Conservation (phyloP, 2,113 vertebrate genomes). For the Microcebus tavaratra region DNA sequence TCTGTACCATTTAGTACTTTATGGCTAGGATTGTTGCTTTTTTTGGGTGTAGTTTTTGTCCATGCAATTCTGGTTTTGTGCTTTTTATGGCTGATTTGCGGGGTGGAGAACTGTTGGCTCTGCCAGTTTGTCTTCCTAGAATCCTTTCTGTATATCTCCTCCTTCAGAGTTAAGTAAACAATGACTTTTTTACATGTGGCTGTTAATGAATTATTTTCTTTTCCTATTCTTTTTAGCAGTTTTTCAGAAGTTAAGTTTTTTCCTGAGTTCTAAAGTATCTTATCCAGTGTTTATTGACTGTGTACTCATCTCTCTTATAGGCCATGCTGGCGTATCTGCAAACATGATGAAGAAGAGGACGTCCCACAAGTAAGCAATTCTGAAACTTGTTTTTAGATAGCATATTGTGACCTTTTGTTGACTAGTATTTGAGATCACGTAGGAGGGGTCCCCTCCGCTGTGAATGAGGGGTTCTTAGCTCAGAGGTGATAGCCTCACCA, state of each 20-base stretch:
- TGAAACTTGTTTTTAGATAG: neutral
- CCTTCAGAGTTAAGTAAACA: neutral
- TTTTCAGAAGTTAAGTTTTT: slow-evolving; percentile 27
- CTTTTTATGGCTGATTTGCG: neutral
- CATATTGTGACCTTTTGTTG: neutral
- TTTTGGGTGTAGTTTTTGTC: neutral
- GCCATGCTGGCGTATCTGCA: slow-evolving; percentile 96
- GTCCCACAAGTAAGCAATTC: slow-evolving; percentile 94
- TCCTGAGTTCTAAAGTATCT: neutral
- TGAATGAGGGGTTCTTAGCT: neutral
- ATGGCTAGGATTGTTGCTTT: neutral
- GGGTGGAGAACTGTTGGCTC: neutral
- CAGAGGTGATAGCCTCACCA: neutral
- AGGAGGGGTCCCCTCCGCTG: neutral
- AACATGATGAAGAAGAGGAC: slow-evolving; percentile 99
- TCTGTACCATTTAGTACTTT: neutral
- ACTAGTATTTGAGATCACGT: neutral
- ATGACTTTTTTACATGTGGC: neutral
- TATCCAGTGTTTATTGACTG: slow-evolving; percentile 20
- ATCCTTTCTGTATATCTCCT: neutral
- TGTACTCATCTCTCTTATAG: slow-evolving; percentile 81
- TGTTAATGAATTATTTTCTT: neutral
- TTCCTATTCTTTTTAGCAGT: neutral
- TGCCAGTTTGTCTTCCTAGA: neutral
- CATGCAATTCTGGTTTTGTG: neutral